A percentile compares a stretch with the other conserved stretches of the same genome.
These are phyloP conservation scores for Garrulus glandarius DNA, from an alignment of 2,797 vertebrate genomes.

Conservation along the genomic window DNA sequence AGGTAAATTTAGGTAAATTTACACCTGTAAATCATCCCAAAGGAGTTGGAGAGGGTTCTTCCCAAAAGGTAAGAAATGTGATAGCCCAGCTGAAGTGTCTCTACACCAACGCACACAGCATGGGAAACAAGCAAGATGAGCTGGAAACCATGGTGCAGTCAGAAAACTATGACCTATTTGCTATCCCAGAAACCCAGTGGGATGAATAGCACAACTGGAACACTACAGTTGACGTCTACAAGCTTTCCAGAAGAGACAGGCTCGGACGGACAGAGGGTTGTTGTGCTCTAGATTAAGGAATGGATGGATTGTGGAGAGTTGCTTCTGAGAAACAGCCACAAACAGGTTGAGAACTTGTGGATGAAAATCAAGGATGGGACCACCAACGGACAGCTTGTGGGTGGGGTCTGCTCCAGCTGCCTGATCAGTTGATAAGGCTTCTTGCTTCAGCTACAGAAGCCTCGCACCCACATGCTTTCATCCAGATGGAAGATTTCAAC, in stretches of 20 bases:
- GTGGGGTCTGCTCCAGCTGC: neutral
- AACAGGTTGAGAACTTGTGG: neutral
- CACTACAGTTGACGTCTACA: neutral
- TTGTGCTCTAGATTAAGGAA: neutral
- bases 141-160: neutral
- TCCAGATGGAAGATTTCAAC: neutral
- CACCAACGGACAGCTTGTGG: neutral
- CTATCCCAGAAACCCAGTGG: neutral
- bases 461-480: neutral
- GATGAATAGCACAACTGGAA: neutral
- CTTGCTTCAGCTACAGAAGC: neutral
- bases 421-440: fast-evolving
- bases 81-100: neutral
- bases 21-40: neutral
- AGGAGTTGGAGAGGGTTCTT: neutral
- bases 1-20: no score
- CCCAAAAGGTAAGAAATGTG: neutral
- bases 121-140: neutral
- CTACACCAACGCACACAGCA: neutral
- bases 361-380: neutral
- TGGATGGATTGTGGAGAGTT: neutral
- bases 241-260: neutral
- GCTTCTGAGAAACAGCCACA: neutral
- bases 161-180: neutral
- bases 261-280: neutral